Conservation (phyloP, 2,888 invertebrate species). For the Eulithis testata region DNA sequence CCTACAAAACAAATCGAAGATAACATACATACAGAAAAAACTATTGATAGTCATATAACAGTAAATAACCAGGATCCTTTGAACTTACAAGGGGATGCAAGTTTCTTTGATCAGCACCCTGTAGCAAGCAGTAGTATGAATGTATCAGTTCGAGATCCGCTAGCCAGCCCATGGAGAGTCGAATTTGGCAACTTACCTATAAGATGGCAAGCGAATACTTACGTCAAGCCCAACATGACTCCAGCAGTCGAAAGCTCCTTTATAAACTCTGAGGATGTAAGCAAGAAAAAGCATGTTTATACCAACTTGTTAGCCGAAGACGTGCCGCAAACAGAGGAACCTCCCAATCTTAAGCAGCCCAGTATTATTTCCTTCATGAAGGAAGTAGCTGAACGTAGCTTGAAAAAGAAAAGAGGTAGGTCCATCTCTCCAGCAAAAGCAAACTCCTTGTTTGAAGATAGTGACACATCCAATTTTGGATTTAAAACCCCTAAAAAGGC, state of each 20-base stretch:
- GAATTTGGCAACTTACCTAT: slow-evolving; percentile 74
- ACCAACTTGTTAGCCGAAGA: slow-evolving; percentile 63
- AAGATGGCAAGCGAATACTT: slow-evolving; percentile 76
- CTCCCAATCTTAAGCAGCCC: slow-evolving; percentile 68
- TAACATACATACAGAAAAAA: background rate
- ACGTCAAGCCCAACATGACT: slow-evolving; percentile 80
- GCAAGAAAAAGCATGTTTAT: slow-evolving; percentile 75
- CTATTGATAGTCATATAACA: slow-evolving; percentile 9
- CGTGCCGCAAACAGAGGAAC: slow-evolving; percentile 53
- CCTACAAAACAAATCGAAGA: slow-evolving; percentile 30
- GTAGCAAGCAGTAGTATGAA: slow-evolving; percentile 79
- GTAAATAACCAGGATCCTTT: slow-evolving; percentile 60
- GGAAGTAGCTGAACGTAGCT: slow-evolving; percentile 68
- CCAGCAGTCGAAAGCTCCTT: slow-evolving; percentile 78
- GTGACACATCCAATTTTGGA: slow-evolving; percentile 39
- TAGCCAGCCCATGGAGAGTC: slow-evolving; percentile 78
- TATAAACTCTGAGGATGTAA: slow-evolving; percentile 61
- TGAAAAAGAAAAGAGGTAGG: slow-evolving; percentile 63
- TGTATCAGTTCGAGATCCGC: slow-evolving; percentile 61
- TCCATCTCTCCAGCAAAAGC: slow-evolving; percentile 60
- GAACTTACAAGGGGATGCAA: slow-evolving; percentile 63
- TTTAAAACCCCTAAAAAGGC: slow-evolving; percentile 43
- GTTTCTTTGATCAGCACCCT: slow-evolving; percentile 76
- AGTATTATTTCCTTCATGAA: slow-evolving; percentile 78
- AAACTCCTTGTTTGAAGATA: slow-evolving; percentile 59